phyloP scores from a whole-genome alignment of 2,113 vertebrate species.

The Oncorhynchus nerka region DNA sequence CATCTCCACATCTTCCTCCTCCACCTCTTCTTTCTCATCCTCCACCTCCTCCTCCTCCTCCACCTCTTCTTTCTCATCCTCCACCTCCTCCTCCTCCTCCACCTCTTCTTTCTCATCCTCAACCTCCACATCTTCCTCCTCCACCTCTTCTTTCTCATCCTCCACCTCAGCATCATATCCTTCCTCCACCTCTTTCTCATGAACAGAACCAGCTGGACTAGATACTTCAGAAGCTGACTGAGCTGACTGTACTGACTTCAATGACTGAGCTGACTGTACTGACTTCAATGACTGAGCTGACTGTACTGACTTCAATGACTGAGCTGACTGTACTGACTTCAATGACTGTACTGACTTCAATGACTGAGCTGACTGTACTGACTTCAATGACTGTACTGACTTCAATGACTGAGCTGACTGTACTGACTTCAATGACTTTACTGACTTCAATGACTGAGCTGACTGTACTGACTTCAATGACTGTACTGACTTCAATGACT shows the following conservation, averaged over 20 bases:
- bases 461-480: not conserved
- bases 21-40: not conserved
- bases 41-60: not conserved
- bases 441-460: not conserved
- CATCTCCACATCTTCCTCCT: not conserved
- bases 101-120: not conserved
- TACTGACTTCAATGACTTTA: no score
- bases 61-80: not conserved
- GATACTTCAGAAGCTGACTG: not conserved
- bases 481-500: no score
- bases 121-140: not conserved
- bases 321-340: no score
- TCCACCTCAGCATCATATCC: not conserved
- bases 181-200: not conserved
- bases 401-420: no score
- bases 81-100: not conserved
- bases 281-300: not conserved
- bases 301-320: not conserved
- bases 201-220: not conserved
- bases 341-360: no score
- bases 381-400: no score
- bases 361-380: no score
- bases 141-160: not conserved
- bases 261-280: not conserved
- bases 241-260: no score